Conservation (phyloP, 2,888 invertebrate species). For the Synanthedon tipuliformis region DNA sequence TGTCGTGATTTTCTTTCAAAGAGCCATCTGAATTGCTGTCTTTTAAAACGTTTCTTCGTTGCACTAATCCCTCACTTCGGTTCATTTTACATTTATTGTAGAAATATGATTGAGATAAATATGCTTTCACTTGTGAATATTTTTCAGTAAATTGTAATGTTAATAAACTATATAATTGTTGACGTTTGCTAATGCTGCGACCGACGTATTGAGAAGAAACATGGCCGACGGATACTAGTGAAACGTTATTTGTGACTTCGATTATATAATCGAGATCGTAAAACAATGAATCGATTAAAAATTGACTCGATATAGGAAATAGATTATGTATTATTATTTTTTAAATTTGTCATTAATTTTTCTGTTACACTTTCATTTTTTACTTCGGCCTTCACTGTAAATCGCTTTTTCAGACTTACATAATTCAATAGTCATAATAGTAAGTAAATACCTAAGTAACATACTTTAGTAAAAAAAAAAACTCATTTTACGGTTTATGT, state of each 20-base stretch:
- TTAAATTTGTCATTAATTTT: not conserved
- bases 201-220: constrained; percentile 49
- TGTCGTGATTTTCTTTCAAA: constrained; percentile 60
- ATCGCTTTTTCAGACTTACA: no score
- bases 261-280: no score
- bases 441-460: no score
- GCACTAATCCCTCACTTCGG: constrained; percentile 91
- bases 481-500: no score
- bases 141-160: constrained; percentile 7
- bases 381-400: no score
- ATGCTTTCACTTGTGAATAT: constrained; percentile 11
- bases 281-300: no score
- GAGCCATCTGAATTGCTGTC: constrained; percentile 73
- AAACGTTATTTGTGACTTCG: no score
- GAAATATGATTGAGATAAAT: constrained; percentile 18
- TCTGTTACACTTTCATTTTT: not conserved
- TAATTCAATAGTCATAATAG: no score
- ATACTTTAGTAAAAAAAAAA: no score
- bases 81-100: constrained; percentile 73
- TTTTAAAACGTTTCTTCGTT: constrained; percentile 83
- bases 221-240: constrained; percentile 34
- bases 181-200: constrained; percentile 54
- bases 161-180: constrained; percentile 37
- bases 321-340: not conserved
- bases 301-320: not conserved